Evolutionary conservation across 2,113 vertebrate species (phyloP).

Genomic region (Brachionichthys hirsutus): DNA sequence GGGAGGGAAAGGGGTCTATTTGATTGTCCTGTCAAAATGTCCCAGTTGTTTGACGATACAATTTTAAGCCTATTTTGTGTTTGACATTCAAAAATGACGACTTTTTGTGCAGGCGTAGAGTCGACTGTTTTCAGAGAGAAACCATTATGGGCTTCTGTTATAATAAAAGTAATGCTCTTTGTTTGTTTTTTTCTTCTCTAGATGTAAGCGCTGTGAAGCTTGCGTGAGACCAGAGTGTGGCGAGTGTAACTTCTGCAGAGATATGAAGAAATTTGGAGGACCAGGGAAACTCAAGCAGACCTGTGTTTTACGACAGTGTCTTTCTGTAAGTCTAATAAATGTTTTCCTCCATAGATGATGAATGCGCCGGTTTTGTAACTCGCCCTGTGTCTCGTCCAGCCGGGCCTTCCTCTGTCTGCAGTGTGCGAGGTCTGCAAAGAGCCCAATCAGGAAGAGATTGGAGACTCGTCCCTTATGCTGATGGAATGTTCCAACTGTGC

Average conservation of each 20-base stretch:
- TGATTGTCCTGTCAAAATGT: too few relatives aligned
- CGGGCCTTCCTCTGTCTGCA: conserved; percentile 93
- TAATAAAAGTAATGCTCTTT: neutral
- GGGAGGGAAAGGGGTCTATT: too few relatives aligned
- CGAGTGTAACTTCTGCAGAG: conserved; percentile 93
- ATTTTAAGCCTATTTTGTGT: too few relatives aligned
- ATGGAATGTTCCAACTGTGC: conserved; percentile 98
- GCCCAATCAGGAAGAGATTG: conserved; percentile 88
- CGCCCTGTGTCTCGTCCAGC: conserved; percentile 67
- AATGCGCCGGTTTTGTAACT: neutral
- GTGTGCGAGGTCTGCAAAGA: conserved; percentile 95
- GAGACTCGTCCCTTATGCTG: conserved; percentile 85
- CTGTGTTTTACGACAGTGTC: conserved; percentile 90
- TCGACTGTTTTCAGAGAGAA: too few relatives aligned
- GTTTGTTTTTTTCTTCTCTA: neutral
- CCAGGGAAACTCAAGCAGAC: conserved; percentile 95
- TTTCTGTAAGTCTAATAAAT: conserved; percentile 80
- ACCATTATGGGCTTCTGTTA: neutral
- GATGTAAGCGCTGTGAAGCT: conserved; percentile 91
- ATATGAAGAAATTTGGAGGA: conserved; percentile 96
- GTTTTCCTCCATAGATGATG: neutral
- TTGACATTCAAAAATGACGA: too few relatives aligned
- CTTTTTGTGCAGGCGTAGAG: too few relatives aligned
- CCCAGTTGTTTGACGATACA: too few relatives aligned
- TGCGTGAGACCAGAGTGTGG: conserved; percentile 92